phyloP scores from a whole-genome alignment of 2,113 vertebrate genomes.

The Sterna hirundo region DNA sequence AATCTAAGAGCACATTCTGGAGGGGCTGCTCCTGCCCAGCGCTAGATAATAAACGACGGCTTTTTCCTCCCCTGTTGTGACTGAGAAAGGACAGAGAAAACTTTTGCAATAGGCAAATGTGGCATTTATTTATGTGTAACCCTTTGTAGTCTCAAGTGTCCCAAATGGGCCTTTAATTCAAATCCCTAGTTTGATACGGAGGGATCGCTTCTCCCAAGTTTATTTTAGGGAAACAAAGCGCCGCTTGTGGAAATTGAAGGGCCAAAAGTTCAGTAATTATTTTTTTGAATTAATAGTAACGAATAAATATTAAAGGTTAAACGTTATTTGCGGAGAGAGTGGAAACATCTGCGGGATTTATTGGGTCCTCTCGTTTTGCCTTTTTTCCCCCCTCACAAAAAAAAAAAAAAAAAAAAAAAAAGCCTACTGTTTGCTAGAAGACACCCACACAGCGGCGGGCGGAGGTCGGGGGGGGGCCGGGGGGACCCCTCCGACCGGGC shows the following conservation, averaged over 20 bases:
- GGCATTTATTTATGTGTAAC: slow-evolving; percentile 77
- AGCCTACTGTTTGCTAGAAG: not conserved
- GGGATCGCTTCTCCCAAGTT: slow-evolving; percentile 50
- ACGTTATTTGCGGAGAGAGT: not conserved
- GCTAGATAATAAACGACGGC: slow-evolving; percentile 73
- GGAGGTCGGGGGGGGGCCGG: not conserved
- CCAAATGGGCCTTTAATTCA: slow-evolving; percentile 70
- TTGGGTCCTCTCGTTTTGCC: not conserved
- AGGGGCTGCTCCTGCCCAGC: slow-evolving; percentile 71
- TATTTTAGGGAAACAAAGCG: slow-evolving; percentile 74
- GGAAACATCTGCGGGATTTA: not conserved
- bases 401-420: not conserved
- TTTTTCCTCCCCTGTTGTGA: slow-evolving; percentile 74
- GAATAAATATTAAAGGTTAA: slow-evolving; percentile 63
- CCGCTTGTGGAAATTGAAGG: slow-evolving; percentile 56
- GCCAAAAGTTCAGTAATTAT: slow-evolving; percentile 70
- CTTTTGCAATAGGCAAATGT: slow-evolving; percentile 78
- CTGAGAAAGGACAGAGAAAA: slow-evolving; percentile 77
- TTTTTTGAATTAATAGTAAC: slow-evolving; percentile 59
- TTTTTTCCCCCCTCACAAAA: not conserved
- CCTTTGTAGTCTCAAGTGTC: slow-evolving; percentile 76
- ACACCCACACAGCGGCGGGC: not conserved
- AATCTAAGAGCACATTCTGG: slow-evolving; percentile 74
- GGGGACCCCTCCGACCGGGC: not conserved
- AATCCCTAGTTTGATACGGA: slow-evolving; percentile 54